These are phyloP conservation scores for Pleuronectes platessa DNA, from an alignment of 2,113 vertebrate species.

Conservation along the genomic window DNA sequence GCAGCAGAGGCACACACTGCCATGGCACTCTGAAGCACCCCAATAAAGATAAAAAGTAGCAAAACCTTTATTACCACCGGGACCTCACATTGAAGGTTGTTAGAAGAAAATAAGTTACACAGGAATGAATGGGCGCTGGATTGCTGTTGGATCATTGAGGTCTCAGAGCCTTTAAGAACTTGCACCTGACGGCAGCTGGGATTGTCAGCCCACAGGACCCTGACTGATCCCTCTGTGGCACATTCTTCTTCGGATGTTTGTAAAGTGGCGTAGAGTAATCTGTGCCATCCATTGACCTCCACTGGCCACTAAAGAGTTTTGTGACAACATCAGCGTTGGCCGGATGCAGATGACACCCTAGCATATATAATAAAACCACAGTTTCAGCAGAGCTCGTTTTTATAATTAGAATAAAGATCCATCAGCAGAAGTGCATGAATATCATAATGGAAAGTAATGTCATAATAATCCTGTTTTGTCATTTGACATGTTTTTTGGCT, in stretches of 20 bases:
- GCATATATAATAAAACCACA: slow-evolving; percentile 44
- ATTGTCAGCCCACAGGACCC: slow-evolving; percentile 16
- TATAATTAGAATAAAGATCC: slow-evolving; percentile 42
- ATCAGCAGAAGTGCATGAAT: slow-evolving; percentile 41
- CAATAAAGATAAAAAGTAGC: slow-evolving; percentile 66
- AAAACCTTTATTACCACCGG: slow-evolving; percentile 51
- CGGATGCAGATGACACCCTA: slow-evolving; percentile 5
- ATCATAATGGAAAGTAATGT: slow-evolving; percentile 20
- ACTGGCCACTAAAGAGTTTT: slow-evolving; percentile 9
- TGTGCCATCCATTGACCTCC: slow-evolving; percentile 11
- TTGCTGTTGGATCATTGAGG: slow-evolving; percentile 29
- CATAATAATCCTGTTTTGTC: slow-evolving; percentile 15
- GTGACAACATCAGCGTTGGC: slow-evolving; percentile 23
- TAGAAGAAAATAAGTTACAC: slow-evolving; percentile 34
- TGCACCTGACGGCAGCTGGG: slow-evolving; percentile 21
- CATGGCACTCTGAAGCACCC: slow-evolving; percentile 40
- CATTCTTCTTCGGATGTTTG: slow-evolving; percentile 26
- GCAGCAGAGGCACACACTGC: slow-evolving; percentile 35
- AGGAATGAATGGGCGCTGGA: slow-evolving; percentile 16
- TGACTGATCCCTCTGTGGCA: slow-evolving; percentile 14
- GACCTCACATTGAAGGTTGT: slow-evolving; percentile 41
- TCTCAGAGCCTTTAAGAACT: slow-evolving; percentile 48
- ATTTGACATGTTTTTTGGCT: slow-evolving; percentile 26
- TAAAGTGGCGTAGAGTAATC: slow-evolving; percentile 31
- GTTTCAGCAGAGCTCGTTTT: slow-evolving; percentile 38